Percentiles rank a stretch among this genome's conserved stretches.
phyloP scores from a whole-genome alignment of 2,113 vertebrate genomes.

The Istiophorus platypterus region DNA sequence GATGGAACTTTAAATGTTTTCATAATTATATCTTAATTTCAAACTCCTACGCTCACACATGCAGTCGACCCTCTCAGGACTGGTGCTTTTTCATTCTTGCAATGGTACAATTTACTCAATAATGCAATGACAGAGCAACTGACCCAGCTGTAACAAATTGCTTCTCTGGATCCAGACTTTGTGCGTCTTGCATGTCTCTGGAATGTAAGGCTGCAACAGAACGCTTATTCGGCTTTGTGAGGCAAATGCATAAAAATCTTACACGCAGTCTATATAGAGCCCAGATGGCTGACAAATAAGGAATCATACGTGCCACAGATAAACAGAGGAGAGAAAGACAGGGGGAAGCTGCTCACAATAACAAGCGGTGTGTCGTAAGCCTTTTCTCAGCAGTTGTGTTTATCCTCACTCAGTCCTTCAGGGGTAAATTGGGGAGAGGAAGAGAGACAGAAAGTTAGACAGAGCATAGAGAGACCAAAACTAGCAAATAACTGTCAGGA shows the following conservation, averaged over 20 bases:
- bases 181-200: conserved; percentile 14
- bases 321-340: conserved; percentile 52
- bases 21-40: conserved; percentile 35
- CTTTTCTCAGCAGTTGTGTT: conserved; percentile 68
- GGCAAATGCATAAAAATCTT: conserved; percentile 26
- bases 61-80: conserved; percentile 25
- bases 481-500: conserved; percentile 84
- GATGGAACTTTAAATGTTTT: conserved; percentile 52
- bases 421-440: conserved; percentile 73
- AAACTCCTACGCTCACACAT: conserved; percentile 35
- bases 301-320: conserved; percentile 62
- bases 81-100: conserved; percentile 23
- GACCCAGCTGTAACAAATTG: conserved; percentile 45
- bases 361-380: conserved; percentile 61
- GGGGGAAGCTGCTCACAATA: conserved; percentile 63
- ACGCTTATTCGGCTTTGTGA: conserved; percentile 35
- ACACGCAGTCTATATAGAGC: conserved; percentile 32
- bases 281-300: conserved; percentile 69
- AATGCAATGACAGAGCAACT: conserved; percentile 49
- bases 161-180: conserved; percentile 39
- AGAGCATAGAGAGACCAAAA: conserved; percentile 77
- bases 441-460: conserved; percentile 77
- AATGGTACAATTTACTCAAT: conserved; percentile 45
- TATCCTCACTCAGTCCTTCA: conserved; percentile 67
- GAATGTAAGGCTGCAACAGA: conserved; percentile 23